phyloP scores from a whole-genome alignment of 1,140 invertebrate species.

The Daktulosphaira vitifoliae region DNA sequence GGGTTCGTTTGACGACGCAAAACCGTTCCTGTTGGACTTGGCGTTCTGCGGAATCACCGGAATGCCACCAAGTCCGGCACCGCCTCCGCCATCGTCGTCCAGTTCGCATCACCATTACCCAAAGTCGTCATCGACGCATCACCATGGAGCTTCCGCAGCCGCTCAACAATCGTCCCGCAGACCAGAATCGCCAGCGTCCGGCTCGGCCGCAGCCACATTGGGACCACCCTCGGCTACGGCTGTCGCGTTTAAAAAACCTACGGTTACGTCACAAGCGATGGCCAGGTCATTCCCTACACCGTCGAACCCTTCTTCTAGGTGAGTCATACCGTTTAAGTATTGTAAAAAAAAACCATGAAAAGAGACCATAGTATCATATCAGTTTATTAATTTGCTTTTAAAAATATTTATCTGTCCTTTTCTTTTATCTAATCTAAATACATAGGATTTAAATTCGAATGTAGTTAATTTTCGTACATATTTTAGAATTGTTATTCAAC shows the following conservation, averaged over 20 bases:
- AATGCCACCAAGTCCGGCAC: slow-evolving; percentile 15
- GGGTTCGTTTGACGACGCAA: slow-evolving; percentile 30
- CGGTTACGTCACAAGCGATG: slow-evolving; percentile 19
- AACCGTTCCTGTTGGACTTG: slow-evolving; percentile 23
- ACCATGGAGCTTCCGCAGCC: neutral
- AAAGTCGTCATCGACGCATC: neutral
- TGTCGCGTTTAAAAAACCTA: slow-evolving; percentile 14
- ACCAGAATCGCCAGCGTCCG: slow-evolving; percentile 18
- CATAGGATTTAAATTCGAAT: too few species aligned
- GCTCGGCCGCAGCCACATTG: neutral
- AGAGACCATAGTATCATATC: too few species aligned
- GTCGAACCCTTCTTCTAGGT: slow-evolving; percentile 9
- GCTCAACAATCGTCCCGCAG: slow-evolving; percentile 18
- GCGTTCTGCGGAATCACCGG: slow-evolving; percentile 24
- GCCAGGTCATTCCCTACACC: slow-evolving; percentile 5
- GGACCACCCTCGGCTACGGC: neutral
- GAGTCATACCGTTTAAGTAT: too few species aligned
- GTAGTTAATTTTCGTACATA: too few species aligned
- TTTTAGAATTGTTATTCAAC: too few species aligned
- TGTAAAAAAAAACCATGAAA: too few species aligned
- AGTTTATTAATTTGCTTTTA: too few species aligned
- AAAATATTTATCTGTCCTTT: too few species aligned
- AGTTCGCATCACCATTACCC: slow-evolving; percentile 1
- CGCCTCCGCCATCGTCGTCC: neutral
- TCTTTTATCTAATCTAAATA: too few species aligned